Evolutionary conservation across 2,797 vertebrate species (phyloP).

Genomic region (Cuniculus paca): DNA sequence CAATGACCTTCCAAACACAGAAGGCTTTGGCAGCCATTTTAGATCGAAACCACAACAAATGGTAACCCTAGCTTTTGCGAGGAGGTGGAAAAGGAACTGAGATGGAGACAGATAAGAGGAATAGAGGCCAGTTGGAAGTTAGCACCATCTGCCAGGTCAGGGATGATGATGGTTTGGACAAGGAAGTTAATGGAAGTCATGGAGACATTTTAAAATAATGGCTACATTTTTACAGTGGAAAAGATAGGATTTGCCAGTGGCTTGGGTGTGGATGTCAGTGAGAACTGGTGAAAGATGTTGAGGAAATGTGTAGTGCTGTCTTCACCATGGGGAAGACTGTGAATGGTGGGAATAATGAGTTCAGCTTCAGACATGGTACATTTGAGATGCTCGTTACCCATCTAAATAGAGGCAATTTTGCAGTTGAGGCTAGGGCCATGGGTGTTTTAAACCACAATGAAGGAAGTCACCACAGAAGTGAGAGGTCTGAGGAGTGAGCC

Average conservation of each 20-base stretch:
- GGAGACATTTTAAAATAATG: neutral
- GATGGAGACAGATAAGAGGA: no score
- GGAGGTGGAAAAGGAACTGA: neutral
- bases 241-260: neutral
- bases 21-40: neutral
- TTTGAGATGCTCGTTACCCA: conserved; percentile 28
- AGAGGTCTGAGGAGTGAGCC: neutral
- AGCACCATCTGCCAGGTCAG: neutral
- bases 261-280: neutral
- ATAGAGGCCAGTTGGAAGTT: neutral
- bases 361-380: neutral
- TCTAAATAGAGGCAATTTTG: neutral
- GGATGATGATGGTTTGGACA: neutral
- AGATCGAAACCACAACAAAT: neutral
- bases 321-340: neutral
- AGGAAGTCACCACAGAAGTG: neutral
- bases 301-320: neutral
- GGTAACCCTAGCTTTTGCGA: neutral
- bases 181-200: neutral
- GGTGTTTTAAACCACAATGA: conserved; percentile 24
- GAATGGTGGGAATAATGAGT: neutral
- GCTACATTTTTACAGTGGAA: neutral
- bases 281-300: neutral
- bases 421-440: neutral
- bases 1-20: neutral